Evolutionary conservation across 2,888 invertebrate genomes (phyloP).

Genomic region (Orthosia incerta): DNA sequence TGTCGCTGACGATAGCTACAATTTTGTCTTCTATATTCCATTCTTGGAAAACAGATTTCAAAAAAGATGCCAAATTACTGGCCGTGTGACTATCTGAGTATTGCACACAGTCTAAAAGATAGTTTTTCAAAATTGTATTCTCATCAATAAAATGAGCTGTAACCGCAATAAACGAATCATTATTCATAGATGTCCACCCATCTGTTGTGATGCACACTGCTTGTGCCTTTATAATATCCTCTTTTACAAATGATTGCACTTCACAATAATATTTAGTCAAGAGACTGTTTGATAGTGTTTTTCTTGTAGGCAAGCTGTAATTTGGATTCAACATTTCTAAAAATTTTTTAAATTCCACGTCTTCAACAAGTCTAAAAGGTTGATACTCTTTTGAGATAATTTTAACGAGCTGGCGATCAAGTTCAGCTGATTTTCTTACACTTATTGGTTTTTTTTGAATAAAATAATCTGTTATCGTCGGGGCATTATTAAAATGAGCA

Average conservation of each 20-base stretch:
- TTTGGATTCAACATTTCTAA: conserved; percentile 6
- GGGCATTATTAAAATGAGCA: too few relatives aligned
- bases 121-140: neutral
- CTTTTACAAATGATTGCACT: conserved; percentile 3
- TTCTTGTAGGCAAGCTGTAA: conserved; percentile 3
- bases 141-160: neutral
- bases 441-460: too few relatives aligned
- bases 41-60: neutral
- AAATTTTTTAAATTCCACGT: neutral
- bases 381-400: too few relatives aligned
- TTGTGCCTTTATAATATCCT: neutral
- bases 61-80: neutral
- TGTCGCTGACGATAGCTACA: conserved; percentile 6
- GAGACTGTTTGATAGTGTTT: neutral
- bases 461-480: too few relatives aligned
- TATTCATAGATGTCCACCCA: too few relatives aligned
- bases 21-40: conserved; percentile 6
- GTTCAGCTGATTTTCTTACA: too few relatives aligned
- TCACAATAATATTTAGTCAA: conserved; percentile 2
- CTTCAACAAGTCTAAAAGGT: too few relatives aligned
- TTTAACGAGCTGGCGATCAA: too few relatives aligned
- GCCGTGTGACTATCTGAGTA: too few relatives aligned
- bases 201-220: too few relatives aligned
- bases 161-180: neutral
- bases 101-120: conserved; percentile 8